Percentiles rank a stretch among this genome's conserved stretches.
Evolutionary conservation across 2,888 invertebrate genomes (phyloP).

Genomic region (Temnothorax unifasciatus): DNA sequence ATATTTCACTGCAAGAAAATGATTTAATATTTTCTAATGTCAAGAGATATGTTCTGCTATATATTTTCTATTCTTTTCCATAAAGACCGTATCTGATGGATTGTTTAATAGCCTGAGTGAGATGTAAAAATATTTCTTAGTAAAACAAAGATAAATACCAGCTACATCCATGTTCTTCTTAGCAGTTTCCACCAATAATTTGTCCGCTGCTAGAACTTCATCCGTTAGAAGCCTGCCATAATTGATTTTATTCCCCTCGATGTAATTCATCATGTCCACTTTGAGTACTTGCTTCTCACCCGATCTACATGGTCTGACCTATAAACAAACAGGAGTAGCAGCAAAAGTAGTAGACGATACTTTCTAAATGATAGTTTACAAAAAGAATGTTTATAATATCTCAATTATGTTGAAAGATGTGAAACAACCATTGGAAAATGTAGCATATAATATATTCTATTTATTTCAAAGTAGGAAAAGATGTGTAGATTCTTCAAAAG

Average conservation of each 20-base stretch:
- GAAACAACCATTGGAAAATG: not conserved
- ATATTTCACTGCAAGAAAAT: not conserved
- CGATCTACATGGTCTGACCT: slow-evolving; percentile 81
- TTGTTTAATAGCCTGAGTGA: not conserved
- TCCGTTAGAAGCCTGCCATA: slow-evolving; percentile 94
- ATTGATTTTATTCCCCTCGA: slow-evolving; percentile 92
- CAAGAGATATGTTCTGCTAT: not conserved
- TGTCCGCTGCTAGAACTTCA: slow-evolving; percentile 95
- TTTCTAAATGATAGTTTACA: not conserved
- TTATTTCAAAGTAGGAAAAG: too few species aligned
- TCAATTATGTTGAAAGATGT: not conserved
- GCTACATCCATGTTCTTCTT: slow-evolving; percentile 91
- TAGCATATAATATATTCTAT: too few species aligned
- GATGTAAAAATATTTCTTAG: not conserved
- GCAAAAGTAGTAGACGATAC: not conserved
- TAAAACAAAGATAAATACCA: slow-evolving; percentile 83
- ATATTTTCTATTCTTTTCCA: not conserved
- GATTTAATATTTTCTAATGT: not conserved
- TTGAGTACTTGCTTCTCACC: slow-evolving; percentile 76
- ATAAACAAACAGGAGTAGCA: slow-evolving; percentile 35
- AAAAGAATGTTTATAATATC: not conserved
- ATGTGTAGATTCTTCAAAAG: too few species aligned
- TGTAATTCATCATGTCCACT: slow-evolving; percentile 88
- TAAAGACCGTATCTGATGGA: not conserved
- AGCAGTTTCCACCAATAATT: slow-evolving; percentile 93